Conservation (phyloP, 2,113 vertebrate genomes). For the Neodontobutis hainanensis region DNA sequence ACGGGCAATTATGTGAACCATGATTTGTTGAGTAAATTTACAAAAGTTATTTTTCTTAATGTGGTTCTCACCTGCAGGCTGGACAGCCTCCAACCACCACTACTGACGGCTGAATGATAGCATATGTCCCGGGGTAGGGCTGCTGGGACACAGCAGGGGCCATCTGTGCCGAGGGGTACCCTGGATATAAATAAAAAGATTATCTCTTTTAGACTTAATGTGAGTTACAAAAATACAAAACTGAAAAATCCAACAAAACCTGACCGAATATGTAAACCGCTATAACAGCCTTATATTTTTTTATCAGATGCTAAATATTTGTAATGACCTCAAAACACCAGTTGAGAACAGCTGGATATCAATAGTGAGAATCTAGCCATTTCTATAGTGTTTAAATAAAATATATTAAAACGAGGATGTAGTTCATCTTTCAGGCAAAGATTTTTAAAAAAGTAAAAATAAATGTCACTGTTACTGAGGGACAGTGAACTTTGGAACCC, state of each 20-base stretch:
- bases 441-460: background rate
- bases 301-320: too few species aligned
- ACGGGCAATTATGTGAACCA: background rate
- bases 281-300: too few species aligned
- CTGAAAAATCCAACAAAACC: too few species aligned
- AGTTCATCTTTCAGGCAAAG: background rate
- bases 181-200: slow-evolving; percentile 47
- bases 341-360: too few species aligned
- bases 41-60: too few species aligned
- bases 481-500: background rate
- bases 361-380: too few species aligned
- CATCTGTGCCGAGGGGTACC: slow-evolving; percentile 70
- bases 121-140: slow-evolving; percentile 82
- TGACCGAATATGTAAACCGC: too few species aligned
- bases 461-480: background rate
- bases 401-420: too few species aligned
- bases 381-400: too few species aligned
- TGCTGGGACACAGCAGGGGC: slow-evolving; percentile 75
- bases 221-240: too few species aligned
- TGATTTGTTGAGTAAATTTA: background rate
- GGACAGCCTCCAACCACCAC: slow-evolving; percentile 98
- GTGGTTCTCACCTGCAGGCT: slow-evolving; percentile 88
- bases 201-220: too few species aligned
- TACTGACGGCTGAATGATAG: slow-evolving; percentile 92
- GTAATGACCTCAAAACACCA: too few species aligned